Evolutionary conservation across 2,888 invertebrate genomes (phyloP).

Genomic region (Drepana falcataria): DNA sequence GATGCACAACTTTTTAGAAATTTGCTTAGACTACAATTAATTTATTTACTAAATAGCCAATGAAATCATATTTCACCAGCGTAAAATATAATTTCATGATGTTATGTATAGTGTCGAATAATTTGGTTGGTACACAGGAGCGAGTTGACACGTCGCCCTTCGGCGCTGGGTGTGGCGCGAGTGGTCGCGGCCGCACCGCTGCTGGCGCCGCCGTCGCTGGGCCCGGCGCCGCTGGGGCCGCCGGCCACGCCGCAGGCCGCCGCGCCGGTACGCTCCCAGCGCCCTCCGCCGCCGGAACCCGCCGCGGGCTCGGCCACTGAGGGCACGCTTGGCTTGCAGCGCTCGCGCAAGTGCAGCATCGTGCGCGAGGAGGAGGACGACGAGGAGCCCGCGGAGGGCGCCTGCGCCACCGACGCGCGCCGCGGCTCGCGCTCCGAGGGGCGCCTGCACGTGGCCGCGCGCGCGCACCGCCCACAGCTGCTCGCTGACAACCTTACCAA

Average conservation of each 20-base stretch:
- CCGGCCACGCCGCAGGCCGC: constrained; percentile 81
- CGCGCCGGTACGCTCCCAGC: constrained; percentile 73
- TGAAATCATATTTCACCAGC: no score
- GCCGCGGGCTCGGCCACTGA: background rate
- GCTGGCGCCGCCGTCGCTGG: constrained; percentile 35
- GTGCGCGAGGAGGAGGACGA: constrained; percentile 96
- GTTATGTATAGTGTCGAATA: background rate
- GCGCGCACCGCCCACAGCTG: constrained; percentile 78
- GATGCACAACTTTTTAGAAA: no score
- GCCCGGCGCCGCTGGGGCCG: constrained; percentile 57
- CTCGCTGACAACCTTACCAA: constrained; percentile 79
- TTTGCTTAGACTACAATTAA: no score
- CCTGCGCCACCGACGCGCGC: constrained; percentile 74
- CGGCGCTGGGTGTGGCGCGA: constrained; percentile 55
- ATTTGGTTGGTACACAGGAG: constrained; percentile 21
- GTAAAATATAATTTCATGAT: no score
- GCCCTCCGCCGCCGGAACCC: background rate
- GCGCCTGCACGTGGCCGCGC: constrained; percentile 83
- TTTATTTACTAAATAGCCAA: no score
- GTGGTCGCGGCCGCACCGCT: constrained; percentile 28
- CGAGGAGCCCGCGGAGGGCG: constrained; percentile 81
- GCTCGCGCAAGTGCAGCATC: constrained; percentile 92
- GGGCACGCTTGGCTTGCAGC: constrained; percentile 41
- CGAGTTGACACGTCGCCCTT: constrained; percentile 55
- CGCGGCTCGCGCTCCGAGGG: constrained; percentile 90